phyloP scores from a whole-genome alignment of 2,888 invertebrate genomes.

The Iphiclides podalirius region DNA sequence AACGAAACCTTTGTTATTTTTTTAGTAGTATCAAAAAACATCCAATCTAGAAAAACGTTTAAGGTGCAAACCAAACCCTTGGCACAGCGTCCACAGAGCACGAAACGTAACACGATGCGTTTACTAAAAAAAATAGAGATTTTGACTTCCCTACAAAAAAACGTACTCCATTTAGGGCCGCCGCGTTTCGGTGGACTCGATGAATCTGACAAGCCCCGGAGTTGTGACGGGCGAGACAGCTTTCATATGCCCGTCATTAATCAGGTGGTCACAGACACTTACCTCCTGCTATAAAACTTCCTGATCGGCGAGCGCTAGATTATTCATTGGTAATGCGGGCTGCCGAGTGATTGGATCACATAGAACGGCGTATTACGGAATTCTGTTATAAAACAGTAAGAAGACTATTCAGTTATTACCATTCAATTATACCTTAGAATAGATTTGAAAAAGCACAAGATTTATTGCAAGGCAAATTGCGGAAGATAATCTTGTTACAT shows the following conservation, averaged over 20 bases:
- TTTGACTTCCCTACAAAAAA: slow-evolving; percentile 61
- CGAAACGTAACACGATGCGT: slow-evolving; percentile 45
- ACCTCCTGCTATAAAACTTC: slow-evolving; percentile 48
- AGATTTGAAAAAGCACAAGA: too few relatives aligned
- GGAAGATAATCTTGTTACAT: slow-evolving; percentile 3
- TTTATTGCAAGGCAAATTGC: background rate
- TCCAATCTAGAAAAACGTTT: too few relatives aligned
- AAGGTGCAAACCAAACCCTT: too few relatives aligned
- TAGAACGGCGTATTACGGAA: too few relatives aligned
- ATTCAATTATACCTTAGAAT: too few relatives aligned
- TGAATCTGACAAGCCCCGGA: slow-evolving; percentile 71
- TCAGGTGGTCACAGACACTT: slow-evolving; percentile 65
- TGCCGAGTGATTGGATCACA: too few relatives aligned
- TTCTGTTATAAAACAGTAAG: too few relatives aligned
- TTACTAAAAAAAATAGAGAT: slow-evolving; percentile 52
- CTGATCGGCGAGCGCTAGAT: slow-evolving; percentile 37
- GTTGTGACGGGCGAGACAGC: slow-evolving; percentile 76
- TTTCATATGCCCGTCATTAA: slow-evolving; percentile 76
- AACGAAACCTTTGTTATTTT: too few relatives aligned
- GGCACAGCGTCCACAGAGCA: too few relatives aligned
- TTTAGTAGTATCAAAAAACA: too few relatives aligned
- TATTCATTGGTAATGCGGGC: slow-evolving; percentile 10
- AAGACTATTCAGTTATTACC: too few relatives aligned
- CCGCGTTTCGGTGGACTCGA: slow-evolving; percentile 57
- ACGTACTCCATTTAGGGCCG: slow-evolving; percentile 62